phyloP scores from a whole-genome alignment of 2,888 invertebrate genomes.

The Drosophila macrospina region DNA sequence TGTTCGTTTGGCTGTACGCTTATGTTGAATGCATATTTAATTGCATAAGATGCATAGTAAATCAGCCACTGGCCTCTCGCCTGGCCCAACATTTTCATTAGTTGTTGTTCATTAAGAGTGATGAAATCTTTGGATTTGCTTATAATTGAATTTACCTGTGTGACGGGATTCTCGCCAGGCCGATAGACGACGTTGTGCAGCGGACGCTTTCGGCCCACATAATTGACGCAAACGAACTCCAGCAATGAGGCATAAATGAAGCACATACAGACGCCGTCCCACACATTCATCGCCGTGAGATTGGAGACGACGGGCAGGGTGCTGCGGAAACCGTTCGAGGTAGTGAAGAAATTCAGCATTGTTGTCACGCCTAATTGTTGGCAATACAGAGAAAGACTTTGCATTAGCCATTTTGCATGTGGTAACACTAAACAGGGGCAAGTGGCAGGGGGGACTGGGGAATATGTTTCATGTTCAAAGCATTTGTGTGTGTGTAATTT shows the following conservation, averaged over 20 bases:
- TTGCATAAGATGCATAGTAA: constrained; percentile 56
- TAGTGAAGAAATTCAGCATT: constrained; percentile 99
- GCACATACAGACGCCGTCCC: constrained; percentile 99
- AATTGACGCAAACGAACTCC: constrained; percentile 98
- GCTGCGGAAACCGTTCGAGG: constrained; percentile 95
- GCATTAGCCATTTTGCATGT: constrained; percentile 56
- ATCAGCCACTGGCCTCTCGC: constrained; percentile 20
- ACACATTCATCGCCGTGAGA: constrained; percentile 97
- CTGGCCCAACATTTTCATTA: constrained; percentile 6
- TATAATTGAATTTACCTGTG: constrained; percentile 89
- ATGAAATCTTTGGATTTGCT: neutral
- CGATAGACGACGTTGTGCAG: constrained; percentile 95
- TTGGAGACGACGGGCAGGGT: constrained; percentile 97
- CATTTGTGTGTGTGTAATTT: constrained; percentile 17
- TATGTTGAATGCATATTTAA: constrained; percentile 55
- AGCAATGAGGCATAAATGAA: constrained; percentile 97
- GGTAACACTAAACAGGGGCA: constrained; percentile 26
- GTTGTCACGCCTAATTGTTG: constrained; percentile 93
- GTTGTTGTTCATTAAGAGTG: neutral
- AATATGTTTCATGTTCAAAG: constrained; percentile 12
- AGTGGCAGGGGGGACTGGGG: neutral
- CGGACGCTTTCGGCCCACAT: constrained; percentile 95
- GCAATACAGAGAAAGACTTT: constrained; percentile 35
- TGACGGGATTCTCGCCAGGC: constrained; percentile 95
- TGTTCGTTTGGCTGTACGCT: constrained; percentile 37